Conservation (phyloP, 37 sponge, comb jelly and placozoan genomes). For the Chondrosia reniformis region DNA sequence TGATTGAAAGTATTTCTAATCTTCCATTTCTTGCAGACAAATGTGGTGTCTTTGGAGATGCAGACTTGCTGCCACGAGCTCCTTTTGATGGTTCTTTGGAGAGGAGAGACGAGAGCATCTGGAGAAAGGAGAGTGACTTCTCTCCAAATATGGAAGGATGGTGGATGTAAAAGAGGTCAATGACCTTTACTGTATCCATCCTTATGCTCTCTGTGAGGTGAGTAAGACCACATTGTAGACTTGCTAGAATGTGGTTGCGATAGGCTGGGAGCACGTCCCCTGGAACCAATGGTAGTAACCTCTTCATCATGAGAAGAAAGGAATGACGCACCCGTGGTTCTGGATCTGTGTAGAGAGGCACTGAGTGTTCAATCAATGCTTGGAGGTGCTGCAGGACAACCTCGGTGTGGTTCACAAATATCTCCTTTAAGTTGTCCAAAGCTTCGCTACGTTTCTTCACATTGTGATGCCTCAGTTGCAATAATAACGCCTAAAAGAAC, state of each 20-base stretch:
- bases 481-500: neutral
- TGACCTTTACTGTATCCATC: neutral
- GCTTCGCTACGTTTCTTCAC: constrained; percentile 1
- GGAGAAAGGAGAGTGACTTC: neutral
- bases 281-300: neutral
- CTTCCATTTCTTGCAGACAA: too few species aligned
- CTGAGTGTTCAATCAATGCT: neutral
- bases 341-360: neutral
- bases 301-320: neutral
- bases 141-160: neutral
- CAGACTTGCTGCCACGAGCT: neutral
- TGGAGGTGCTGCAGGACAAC: neutral
- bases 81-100: neutral
- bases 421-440: neutral
- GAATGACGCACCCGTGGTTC: neutral
- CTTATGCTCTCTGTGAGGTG: neutral
- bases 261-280: neutral
- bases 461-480: constrained; percentile 7
- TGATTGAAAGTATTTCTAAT: neutral
- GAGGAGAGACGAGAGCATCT: neutral
- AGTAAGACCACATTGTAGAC: constrained; percentile 18
- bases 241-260: neutral
- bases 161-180: neutral
- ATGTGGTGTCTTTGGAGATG: too few species aligned
- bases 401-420: neutral